These are phyloP conservation scores for Anguilla pacifica DNA, from an alignment of 2,797 vertebrate genomes.

Conservation along the genomic window DNA sequence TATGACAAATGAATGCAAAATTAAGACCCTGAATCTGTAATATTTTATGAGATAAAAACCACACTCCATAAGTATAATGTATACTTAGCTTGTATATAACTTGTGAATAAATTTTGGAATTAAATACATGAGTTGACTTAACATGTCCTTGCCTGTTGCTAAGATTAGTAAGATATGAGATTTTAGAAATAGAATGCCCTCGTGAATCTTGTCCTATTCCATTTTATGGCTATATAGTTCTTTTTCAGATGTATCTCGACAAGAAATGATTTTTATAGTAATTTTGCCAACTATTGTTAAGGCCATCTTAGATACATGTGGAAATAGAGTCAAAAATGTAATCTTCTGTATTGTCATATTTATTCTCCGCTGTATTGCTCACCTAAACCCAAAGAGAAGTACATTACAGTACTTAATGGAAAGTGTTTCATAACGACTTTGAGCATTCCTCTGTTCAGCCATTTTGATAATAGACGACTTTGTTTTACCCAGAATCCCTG, in stretches of 20 bases:
- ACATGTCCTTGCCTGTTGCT: background rate
- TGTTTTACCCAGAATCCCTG: conserved; percentile 64
- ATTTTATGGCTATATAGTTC: too few relatives aligned
- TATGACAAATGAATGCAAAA: background rate
- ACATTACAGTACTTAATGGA: too few relatives aligned
- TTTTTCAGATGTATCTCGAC: too few relatives aligned
- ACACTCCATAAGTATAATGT: background rate
- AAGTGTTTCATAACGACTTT: too few relatives aligned
- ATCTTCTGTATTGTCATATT: background rate
- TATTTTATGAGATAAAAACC: background rate
- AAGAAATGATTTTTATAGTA: too few relatives aligned
- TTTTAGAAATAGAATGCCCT: background rate
- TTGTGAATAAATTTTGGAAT: background rate
- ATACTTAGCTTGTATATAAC: background rate
- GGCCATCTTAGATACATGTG: too few relatives aligned
- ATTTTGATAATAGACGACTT: background rate
- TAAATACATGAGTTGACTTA: background rate
- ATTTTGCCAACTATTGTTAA: too few relatives aligned
- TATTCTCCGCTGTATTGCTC: too few relatives aligned
- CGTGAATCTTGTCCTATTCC: too few relatives aligned
- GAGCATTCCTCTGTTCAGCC: background rate
- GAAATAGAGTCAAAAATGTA: background rate
- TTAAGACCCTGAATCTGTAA: background rate
- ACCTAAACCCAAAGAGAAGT: too few relatives aligned
- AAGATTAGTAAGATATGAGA: background rate